Percentiles rank a stretch among this genome's conserved stretches.
phyloP scores from a whole-genome alignment of 2,113 vertebrate genomes.

The Opisthocomus hoazin region DNA sequence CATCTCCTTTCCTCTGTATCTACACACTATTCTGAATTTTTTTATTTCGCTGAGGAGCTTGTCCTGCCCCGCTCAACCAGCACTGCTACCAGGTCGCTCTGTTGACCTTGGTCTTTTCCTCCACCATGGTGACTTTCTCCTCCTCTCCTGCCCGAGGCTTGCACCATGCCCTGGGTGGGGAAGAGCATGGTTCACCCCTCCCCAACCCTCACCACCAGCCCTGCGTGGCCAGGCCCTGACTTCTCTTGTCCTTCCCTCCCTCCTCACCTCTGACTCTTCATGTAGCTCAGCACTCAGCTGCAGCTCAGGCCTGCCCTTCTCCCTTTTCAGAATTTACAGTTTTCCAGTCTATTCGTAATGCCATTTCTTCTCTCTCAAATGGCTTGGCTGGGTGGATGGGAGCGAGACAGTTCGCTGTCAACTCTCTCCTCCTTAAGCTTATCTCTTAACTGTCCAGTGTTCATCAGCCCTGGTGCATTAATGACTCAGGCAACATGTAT shows the following conservation, averaged over 20 bases:
- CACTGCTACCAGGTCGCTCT: background rate
- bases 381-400: background rate
- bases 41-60: background rate
- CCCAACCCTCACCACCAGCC: background rate
- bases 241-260: background rate
- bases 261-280: background rate
- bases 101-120: background rate
- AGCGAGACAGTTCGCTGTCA: background rate
- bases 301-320: background rate
- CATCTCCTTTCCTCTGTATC: background rate
- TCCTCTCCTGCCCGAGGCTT: background rate
- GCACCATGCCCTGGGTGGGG: background rate
- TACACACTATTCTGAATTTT: background rate
- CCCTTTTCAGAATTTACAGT: background rate
- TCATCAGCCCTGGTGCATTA: background rate
- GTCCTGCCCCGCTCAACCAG: background rate
- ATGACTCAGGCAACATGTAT: conserved; percentile 29
- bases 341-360: background rate
- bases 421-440: background rate
- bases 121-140: background rate
- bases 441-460: background rate
- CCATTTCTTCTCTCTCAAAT: background rate
- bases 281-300: background rate
- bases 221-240: background rate
- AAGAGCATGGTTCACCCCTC: background rate